Conservation (phyloP, 2,797 vertebrate genomes). For the Kryptolebias ocellatus region DNA sequence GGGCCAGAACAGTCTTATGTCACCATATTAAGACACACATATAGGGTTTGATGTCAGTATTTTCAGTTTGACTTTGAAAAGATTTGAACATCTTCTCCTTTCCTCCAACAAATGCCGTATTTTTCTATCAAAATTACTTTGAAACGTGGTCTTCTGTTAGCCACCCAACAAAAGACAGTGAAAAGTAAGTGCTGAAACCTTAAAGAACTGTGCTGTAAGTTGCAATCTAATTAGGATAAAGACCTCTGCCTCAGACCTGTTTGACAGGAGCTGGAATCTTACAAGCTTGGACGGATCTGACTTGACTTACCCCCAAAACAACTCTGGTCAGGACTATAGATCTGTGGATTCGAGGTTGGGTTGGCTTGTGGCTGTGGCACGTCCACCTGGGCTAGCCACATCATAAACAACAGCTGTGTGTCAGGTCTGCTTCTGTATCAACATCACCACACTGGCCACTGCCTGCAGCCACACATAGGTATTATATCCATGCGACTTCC, state of each 20-base stretch:
- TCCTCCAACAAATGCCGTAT: no score
- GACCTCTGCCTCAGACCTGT: constrained; percentile 9
- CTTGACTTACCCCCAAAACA: constrained; percentile 46
- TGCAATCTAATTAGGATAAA: background rate
- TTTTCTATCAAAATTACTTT: no score
- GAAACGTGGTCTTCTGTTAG: no score
- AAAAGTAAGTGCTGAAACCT: background rate
- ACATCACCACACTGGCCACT: constrained; percentile 73
- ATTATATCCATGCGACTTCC: constrained; percentile 75
- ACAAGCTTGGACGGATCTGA: constrained; percentile 24
- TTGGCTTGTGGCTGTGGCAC: constrained; percentile 72
- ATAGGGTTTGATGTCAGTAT: no score
- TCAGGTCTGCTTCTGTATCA: constrained; percentile 70
- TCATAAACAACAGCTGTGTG: constrained; percentile 81
- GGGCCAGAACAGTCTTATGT: no score
- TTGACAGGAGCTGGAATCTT: constrained; percentile 19
- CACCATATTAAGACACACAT: no score
- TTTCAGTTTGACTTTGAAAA: no score
- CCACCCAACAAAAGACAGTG: background rate
- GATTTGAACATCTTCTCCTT: no score
- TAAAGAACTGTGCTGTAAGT: background rate
- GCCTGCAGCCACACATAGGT: constrained; percentile 68
- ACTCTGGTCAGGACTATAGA: constrained; percentile 77
- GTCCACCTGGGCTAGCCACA: constrained; percentile 81
- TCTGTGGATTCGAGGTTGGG: constrained; percentile 79